These are phyloP conservation scores for Metopia argyrocephala DNA, from an alignment of 2,888 invertebrate species.

Conservation along the genomic window DNA sequence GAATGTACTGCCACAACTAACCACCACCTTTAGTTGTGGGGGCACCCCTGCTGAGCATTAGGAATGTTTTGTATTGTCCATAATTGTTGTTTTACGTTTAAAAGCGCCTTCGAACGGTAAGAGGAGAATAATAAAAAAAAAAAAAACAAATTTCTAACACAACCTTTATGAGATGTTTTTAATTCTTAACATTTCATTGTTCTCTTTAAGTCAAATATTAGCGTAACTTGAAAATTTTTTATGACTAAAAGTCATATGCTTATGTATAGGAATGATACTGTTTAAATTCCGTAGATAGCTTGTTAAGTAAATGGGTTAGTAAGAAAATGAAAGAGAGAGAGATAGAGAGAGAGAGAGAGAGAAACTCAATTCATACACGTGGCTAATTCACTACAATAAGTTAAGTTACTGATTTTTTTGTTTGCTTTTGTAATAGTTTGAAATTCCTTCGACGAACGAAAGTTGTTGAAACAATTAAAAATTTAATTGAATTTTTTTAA, in stretches of 20 bases:
- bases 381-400: too few relatives aligned
- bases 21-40: conserved; percentile 45
- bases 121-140: conserved; percentile 19
- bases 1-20: conserved; percentile 29
- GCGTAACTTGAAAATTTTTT: neutral
- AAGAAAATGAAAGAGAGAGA: too few relatives aligned
- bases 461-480: too few relatives aligned
- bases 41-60: conserved; percentile 59
- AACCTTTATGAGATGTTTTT: conserved; percentile 1
- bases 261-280: too few relatives aligned
- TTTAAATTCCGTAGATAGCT: neutral
- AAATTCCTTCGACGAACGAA: too few relatives aligned
- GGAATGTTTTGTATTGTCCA: conserved; percentile 53
- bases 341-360: too few relatives aligned
- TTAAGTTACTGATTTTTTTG: too few relatives aligned
- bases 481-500: too few relatives aligned
- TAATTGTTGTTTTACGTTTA: conserved; percentile 19
- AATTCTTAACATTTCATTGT: neutral
- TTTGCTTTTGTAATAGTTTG: too few relatives aligned
- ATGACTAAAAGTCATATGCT: neutral
- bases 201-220: neutral
- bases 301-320: too few relatives aligned
- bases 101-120: conserved; percentile 13
- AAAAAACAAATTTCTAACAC: conserved; percentile 31
- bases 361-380: too few relatives aligned